Evolutionary conservation across 1,140 invertebrate species (phyloP).

Genomic region (Eumeta japonica): DNA sequence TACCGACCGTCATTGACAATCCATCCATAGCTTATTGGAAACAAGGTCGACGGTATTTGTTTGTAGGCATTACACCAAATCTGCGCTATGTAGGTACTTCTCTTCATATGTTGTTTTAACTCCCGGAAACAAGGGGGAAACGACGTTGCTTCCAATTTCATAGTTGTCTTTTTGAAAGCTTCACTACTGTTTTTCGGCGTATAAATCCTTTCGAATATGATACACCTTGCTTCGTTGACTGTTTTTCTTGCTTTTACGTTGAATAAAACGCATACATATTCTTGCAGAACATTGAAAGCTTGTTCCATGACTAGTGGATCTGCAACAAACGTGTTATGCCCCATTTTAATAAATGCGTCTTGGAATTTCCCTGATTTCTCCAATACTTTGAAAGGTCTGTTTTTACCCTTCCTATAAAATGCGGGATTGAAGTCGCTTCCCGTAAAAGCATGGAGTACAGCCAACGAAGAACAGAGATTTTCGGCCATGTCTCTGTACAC

Average conservation of each 20-base stretch:
- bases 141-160: conserved; percentile 11
- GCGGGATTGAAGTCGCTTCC: too few species aligned
- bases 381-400: too few species aligned
- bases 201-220: conserved; percentile 13
- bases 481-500: too few species aligned
- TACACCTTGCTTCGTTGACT: too few species aligned
- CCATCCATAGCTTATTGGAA: conserved; percentile 12
- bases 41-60: too few species aligned
- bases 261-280: conserved; percentile 13
- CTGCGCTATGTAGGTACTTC: conserved; percentile 12
- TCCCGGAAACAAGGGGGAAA: conserved; percentile 12
- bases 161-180: conserved; percentile 13
- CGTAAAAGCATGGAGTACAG: too few species aligned
- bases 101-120: conserved; percentile 10
- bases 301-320: conserved; percentile 11
- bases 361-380: too few species aligned
- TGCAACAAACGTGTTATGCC: conserved; percentile 8
- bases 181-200: conserved; percentile 12
- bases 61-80: conserved; percentile 13
- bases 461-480: too few species aligned
- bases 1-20: conserved; percentile 13
- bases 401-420: too few species aligned
- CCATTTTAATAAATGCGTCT: conserved; percentile 12
- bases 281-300: conserved; percentile 13
- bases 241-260: conserved; percentile 12